Conservation (phyloP, 2,888 invertebrate genomes). For the Epinotia nisella region DNA sequence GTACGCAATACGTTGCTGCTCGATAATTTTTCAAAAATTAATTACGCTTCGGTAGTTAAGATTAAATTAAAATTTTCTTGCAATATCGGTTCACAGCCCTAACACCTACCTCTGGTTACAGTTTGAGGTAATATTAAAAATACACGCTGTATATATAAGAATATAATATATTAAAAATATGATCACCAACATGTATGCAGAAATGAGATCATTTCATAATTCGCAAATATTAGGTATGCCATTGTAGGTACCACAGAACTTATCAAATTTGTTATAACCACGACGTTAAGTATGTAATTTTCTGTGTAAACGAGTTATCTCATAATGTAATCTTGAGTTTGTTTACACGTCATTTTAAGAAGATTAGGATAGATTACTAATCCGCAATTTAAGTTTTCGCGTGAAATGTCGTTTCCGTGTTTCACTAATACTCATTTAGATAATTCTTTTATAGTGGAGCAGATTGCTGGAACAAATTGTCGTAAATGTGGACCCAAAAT, state of each 20-base stretch:
- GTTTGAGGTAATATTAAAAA: too few relatives aligned
- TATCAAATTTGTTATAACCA: not conserved
- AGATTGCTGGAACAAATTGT: too few relatives aligned
- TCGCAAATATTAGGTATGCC: not conserved
- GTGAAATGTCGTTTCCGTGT: not conserved
- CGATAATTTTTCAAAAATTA: too few relatives aligned
- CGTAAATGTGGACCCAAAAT: too few relatives aligned
- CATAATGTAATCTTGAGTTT: not conserved
- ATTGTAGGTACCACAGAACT: not conserved
- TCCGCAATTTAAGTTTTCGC: not conserved
- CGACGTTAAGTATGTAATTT: not conserved
- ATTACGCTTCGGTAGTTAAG: too few relatives aligned
- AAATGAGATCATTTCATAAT: not conserved
- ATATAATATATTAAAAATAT: too few relatives aligned
- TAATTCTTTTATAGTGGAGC: not conserved
- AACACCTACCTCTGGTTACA: too few relatives aligned
- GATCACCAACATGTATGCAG: too few relatives aligned
- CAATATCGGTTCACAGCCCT: too few relatives aligned
- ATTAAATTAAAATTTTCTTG: too few relatives aligned
- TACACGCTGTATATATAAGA: too few relatives aligned
- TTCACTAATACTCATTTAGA: not conserved
- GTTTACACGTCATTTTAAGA: constrained; percentile 1
- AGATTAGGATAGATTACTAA: constrained; percentile 3
- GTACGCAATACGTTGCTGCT: too few relatives aligned
- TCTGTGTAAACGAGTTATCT: constrained; percentile 5